Evolutionary conservation across 2,797 vertebrate species (phyloP), one percentile per base, ranked within the genome.

Genomic region (Emydoidea blandingii): DNA sequence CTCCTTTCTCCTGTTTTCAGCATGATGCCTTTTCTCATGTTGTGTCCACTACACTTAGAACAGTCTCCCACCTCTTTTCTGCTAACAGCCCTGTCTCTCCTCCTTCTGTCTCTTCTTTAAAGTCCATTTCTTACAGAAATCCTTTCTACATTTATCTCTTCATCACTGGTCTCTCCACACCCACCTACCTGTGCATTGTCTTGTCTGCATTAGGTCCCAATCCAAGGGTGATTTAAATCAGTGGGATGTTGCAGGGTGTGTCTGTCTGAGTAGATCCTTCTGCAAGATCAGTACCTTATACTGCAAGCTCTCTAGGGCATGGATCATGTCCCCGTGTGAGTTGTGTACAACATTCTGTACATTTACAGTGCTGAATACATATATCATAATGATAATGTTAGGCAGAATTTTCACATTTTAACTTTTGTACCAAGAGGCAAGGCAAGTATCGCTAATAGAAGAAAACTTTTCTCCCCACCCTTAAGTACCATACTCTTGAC

Each of bases 311-410:
- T 15, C 37, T 49, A 34, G 23, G 53, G 3, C 23, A 85, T 74
- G 16, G 83, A 8, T 47, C 49, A 19, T 1, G 1, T 85, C n/a
- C 57, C 23, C 23, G 19, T 41, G 37, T 83, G 41, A 34, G 37
- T 1, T 62, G 31, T 19, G 4, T 6, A 14, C n/a, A 72, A 41
- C 19, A 41, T 37, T 10, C 37, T 47, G 25, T 6, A 0, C 4
- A 29, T 57, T 54, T 34, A 27, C 49, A 57, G 52, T 52, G 83
- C 31, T 74, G 23, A 19, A 57, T 57, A 83, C 50, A 5, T 59
- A 0, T 62, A 57, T 54, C n/a, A 29, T 52, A 68, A 0, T 4
- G 5, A 7, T 52, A 12, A 50, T 1, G 2, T 74, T 37, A 72
- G 65, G 56, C 85, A 47, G 27, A 59, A 47, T 44, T 81, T 34